These are phyloP conservation scores for Epicauta chinensis DNA, from an alignment of 1,140 invertebrate species.

Conservation along the genomic window DNA sequence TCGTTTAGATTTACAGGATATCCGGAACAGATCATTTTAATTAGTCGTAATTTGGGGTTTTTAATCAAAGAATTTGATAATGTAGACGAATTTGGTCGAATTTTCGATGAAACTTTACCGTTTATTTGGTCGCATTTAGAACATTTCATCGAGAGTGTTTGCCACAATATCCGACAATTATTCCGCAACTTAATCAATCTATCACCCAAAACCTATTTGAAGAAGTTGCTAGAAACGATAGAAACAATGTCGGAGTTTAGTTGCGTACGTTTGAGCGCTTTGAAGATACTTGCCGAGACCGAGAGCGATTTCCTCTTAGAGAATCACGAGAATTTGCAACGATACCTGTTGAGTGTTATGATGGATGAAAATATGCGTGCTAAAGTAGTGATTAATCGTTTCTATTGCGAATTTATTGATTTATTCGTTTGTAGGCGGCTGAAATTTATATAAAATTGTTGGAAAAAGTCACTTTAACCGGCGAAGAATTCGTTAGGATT, in stretches of 20 bases:
- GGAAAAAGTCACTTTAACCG: neutral
- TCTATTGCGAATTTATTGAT: no score
- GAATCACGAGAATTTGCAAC: neutral
- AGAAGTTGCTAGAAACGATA: neutral
- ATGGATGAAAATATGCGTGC: neutral
- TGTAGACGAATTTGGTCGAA: neutral
- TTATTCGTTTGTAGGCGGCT: neutral
- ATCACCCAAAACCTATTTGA: neutral
- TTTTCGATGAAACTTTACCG: neutral
- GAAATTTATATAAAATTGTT: neutral
- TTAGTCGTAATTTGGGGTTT: neutral
- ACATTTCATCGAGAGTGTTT: neutral
- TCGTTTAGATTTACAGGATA: neutral
- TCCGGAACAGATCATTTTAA: neutral
- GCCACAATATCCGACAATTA: neutral
- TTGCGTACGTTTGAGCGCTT: neutral
- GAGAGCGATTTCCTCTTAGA: no score
- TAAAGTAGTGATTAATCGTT: neutral
- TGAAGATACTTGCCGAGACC: neutral
- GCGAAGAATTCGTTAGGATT: neutral
- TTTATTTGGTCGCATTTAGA: conserved; percentile 4
- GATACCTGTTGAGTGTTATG: neutral
- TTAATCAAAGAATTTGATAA: neutral
- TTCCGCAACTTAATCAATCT: neutral
- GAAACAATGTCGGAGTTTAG: neutral